Evolutionary conservation across 2,113 vertebrate genomes (phyloP).

Genomic region (Edolisoma coerulescens): DNA sequence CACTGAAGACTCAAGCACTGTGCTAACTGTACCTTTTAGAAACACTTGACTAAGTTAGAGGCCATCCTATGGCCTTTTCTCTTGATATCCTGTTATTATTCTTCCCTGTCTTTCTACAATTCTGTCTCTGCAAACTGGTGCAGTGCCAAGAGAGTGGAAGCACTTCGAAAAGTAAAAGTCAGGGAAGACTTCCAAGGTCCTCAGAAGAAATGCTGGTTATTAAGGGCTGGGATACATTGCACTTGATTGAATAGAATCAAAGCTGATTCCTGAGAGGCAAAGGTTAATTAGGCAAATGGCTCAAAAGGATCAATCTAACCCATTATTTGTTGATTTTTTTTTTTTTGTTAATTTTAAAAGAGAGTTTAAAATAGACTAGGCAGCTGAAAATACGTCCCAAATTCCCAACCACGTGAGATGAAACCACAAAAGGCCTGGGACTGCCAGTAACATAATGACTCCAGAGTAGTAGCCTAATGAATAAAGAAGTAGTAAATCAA

Average conservation of each 20-base stretch:
- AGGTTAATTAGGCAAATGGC: conserved; percentile 41
- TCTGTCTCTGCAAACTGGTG: neutral
- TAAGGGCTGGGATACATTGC: neutral
- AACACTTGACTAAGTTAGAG: neutral
- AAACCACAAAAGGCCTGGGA: neutral
- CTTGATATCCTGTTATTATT: neutral
- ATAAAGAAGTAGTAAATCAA: conserved; percentile 2
- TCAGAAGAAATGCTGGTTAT: neutral
- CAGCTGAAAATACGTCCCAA: neutral
- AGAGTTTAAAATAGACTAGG: neutral
- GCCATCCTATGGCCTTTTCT: neutral
- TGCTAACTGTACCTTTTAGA: neutral
- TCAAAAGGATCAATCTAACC: conserved; percentile 9
- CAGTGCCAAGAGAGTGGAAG: neutral
- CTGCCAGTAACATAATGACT: neutral
- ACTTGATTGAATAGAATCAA: conserved; percentile 7
- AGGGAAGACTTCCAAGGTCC: neutral
- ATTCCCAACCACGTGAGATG: neutral
- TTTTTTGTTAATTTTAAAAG: neutral
- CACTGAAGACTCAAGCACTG: neutral
- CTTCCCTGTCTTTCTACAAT: neutral
- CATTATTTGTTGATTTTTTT: neutral
- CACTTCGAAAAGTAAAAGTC: neutral
- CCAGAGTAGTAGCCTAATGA: neutral
- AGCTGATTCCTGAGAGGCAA: conserved; percentile 1